Evolutionary conservation across 2,113 vertebrate species (phyloP).

Genomic region (Sisor rabdophorus): DNA sequence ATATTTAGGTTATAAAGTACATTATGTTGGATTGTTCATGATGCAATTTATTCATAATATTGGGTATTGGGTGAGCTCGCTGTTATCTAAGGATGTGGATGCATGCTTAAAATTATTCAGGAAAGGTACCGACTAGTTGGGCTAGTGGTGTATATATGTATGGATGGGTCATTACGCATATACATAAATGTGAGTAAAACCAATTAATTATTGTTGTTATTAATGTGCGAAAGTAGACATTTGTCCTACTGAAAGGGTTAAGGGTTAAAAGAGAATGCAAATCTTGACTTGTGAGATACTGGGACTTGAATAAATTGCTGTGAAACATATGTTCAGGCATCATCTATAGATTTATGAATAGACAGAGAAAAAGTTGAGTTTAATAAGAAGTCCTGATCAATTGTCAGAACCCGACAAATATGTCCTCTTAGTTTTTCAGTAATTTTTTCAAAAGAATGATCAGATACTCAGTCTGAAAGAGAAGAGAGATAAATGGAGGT

Average conservation of each 20-base stretch:
- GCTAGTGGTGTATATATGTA: not conserved
- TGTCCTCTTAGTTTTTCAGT: too few relatives aligned
- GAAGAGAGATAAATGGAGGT: constrained; percentile 9
- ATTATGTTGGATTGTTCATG: not conserved
- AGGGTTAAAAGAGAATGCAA: not conserved
- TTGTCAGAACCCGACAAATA: too few relatives aligned
- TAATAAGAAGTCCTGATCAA: too few relatives aligned
- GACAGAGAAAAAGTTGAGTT: not conserved
- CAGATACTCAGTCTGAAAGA: too few relatives aligned
- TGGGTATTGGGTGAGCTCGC: not conserved
- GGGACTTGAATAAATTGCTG: too few relatives aligned
- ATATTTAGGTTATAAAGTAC: not conserved
- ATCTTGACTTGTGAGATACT: not conserved
- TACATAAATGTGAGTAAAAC: not conserved
- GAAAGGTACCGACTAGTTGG: not conserved
- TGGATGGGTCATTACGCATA: not conserved
- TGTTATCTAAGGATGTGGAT: not conserved
- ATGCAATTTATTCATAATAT: not conserved
- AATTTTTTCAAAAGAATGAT: too few relatives aligned
- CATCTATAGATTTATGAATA: not conserved
- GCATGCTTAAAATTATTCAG: not conserved
- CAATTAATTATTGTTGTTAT: not conserved
- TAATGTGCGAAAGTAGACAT: not conserved
- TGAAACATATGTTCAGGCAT: not conserved
- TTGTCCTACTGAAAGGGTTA: not conserved